These are phyloP conservation scores for Phymanthus crucifer DNA, from an alignment of 92 coral and sea anemone genomes.

Conservation along the genomic window DNA sequence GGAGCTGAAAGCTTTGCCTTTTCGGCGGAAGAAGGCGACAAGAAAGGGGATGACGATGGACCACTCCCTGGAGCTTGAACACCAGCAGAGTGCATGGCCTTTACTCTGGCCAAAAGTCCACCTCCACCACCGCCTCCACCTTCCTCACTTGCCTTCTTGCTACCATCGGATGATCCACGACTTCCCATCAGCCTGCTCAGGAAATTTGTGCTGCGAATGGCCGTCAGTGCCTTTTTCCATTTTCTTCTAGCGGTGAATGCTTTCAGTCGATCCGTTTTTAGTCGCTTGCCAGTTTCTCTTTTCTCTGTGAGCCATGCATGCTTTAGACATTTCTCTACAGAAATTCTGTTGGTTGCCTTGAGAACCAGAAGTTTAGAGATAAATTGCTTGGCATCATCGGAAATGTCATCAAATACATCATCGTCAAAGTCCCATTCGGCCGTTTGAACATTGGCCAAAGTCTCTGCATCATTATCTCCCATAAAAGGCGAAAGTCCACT, in stretches of 20 bases:
- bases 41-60: constrained; percentile 77
- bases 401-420: constrained; percentile 89
- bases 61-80: constrained; percentile 79
- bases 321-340: constrained; percentile 66
- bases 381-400: constrained; percentile 85
- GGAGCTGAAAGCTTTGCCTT: constrained; percentile 26
- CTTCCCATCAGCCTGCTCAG: constrained; percentile 88
- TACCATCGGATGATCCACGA: constrained; percentile 65
- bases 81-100: constrained; percentile 96
- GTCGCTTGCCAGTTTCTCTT: constrained; percentile 78
- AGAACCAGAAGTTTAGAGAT: constrained; percentile 77
- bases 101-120: constrained; percentile 87
- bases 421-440: constrained; percentile 99
- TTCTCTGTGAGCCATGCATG: constrained; percentile 83
- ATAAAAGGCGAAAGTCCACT: constrained; percentile 97
- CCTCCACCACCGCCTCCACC: constrained; percentile 49
- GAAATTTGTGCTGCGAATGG: constrained; percentile 97
- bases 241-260: constrained; percentile 97
- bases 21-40: constrained; percentile 82
- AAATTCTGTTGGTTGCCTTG: constrained; percentile 63
- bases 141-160: constrained; percentile 31
- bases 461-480: constrained; percentile 98
- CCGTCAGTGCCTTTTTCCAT: constrained; percentile 97
- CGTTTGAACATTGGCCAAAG: constrained; percentile 83
- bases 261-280: constrained; percentile 89